Percentiles rank a stretch among this genome's conserved stretches.
Evolutionary conservation across 2,113 vertebrate species (phyloP).

Genomic region (Prinia subflava): DNA sequence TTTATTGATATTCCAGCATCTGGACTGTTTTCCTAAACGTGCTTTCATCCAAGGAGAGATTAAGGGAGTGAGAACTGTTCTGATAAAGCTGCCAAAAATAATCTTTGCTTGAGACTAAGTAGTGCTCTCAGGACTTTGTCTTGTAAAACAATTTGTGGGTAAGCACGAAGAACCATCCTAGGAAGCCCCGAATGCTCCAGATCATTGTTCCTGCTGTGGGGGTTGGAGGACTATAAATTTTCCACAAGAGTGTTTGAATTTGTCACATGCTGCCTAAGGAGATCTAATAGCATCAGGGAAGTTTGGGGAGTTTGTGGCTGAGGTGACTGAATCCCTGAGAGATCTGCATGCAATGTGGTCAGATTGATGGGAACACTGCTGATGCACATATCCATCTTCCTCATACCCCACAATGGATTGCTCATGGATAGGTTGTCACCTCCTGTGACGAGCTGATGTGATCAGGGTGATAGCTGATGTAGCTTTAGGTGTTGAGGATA

Average conservation of each 20-base stretch:
- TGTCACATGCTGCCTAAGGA: not conserved
- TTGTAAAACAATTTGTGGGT: not conserved
- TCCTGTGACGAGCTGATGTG: not conserved
- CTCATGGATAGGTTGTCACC: not conserved
- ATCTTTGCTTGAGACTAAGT: not conserved
- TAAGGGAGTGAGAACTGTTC: not conserved
- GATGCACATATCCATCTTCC: not conserved
- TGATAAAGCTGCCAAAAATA: conserved; percentile 31
- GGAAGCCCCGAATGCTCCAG: not conserved
- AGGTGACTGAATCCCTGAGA: not conserved
- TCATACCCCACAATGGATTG: not conserved
- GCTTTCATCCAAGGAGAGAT: not conserved
- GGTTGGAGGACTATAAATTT: not conserved
- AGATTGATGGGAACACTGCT: not conserved
- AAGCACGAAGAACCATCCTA: not conserved
- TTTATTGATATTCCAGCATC: not conserved
- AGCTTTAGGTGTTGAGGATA: not conserved
- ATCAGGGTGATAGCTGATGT: not conserved
- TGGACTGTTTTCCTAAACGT: not conserved
- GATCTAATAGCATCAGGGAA: not conserved
- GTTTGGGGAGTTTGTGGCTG: not conserved
- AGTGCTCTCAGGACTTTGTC: not conserved
- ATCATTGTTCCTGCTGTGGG: not conserved
- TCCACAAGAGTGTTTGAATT: not conserved
- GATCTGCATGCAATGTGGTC: fast-evolving